phyloP scores from a whole-genome alignment of 2,888 invertebrate species.

The Acanthosepion esculentum region DNA sequence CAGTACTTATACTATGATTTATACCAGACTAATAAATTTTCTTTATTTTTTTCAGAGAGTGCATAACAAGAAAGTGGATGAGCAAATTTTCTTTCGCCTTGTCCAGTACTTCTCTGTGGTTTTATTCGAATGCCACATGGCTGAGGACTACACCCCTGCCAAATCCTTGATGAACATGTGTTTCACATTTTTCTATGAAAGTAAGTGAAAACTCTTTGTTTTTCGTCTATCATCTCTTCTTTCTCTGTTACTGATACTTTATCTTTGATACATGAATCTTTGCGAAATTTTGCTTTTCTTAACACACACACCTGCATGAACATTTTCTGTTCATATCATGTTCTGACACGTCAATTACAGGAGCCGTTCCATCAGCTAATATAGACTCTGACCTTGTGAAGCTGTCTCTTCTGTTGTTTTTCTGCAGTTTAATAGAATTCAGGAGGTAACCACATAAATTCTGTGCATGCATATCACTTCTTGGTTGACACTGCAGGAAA shows the following conservation, averaged over 20 bases:
- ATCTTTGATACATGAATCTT: no score
- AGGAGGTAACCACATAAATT: no score
- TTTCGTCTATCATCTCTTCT: not conserved
- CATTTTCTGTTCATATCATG: no score
- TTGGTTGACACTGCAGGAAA: no score
- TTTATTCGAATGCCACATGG: constrained; percentile 83
- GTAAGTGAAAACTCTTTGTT: constrained; percentile 73
- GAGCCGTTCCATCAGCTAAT: not conserved
- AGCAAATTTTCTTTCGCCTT: constrained; percentile 82
- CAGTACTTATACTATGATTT: not conserved
- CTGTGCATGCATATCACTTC: no score
- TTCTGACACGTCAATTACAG: no score
- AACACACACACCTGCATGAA: no score
- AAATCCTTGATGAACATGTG: constrained; percentile 85
- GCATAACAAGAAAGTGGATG: constrained; percentile 80
- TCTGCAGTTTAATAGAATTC: no score
- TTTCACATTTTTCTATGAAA: constrained; percentile 84
- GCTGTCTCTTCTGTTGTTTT: no score
- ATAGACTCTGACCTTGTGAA: not conserved
- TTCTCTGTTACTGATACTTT: not conserved
- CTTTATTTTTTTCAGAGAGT: constrained; percentile 79
- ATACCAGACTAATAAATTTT: not conserved
- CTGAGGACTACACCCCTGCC: constrained; percentile 83
- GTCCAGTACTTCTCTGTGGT: constrained; percentile 84
- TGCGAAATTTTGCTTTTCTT: no score